phyloP scores from a whole-genome alignment of 2,888 invertebrate species.

The Oscheius onirici region DNA sequence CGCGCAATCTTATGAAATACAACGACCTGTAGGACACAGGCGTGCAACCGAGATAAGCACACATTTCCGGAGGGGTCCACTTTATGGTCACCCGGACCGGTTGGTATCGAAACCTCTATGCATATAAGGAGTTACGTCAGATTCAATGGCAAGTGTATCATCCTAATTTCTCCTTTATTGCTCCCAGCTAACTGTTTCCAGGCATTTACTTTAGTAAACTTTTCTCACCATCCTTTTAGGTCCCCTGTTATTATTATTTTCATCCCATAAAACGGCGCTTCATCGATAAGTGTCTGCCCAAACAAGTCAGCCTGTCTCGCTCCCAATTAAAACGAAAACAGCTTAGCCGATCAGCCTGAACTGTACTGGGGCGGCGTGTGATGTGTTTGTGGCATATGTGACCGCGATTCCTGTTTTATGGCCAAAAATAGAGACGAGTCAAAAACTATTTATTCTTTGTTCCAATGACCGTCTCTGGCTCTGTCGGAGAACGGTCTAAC shows the following conservation, averaged over 20 bases:
- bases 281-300: background rate
- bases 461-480: background rate
- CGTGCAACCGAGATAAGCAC: conserved; percentile 1
- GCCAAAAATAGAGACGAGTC: too few species aligned
- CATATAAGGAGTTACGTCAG: too few species aligned
- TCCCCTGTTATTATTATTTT: too few species aligned
- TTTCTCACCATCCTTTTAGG: too few species aligned
- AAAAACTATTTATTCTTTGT: too few species aligned
- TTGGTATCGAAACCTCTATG: too few species aligned
- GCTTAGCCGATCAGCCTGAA: conserved; percentile 6
- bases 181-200: too few species aligned
- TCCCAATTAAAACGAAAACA: conserved; percentile 8
- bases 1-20: conserved; percentile 26
- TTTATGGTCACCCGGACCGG: too few species aligned
- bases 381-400: background rate
- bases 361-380: background rate
- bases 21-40: background rate
- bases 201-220: too few species aligned
- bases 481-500: conserved; percentile 3
- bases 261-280: too few species aligned
- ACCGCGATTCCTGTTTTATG: conserved; percentile 5
- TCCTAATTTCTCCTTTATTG: too few species aligned
- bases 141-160: too few species aligned
- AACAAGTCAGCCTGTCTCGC: background rate
- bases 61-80: background rate